Conservation (phyloP, 2,888 invertebrate species). For the Dryomyza anilis region DNA sequence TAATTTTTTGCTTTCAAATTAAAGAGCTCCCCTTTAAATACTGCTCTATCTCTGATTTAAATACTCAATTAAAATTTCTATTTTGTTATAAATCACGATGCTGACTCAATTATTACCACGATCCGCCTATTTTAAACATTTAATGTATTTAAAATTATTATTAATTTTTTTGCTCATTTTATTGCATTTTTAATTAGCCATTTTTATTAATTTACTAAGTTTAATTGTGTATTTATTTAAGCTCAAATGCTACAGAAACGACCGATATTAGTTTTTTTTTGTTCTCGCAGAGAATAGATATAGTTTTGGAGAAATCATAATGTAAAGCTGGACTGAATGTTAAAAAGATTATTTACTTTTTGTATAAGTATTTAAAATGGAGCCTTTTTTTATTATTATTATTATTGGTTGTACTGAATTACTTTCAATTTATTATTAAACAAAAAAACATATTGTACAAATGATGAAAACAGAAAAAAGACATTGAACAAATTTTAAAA, state of each 20-base stretch:
- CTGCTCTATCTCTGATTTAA: too few species aligned
- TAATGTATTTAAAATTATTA: neutral
- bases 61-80: too few species aligned
- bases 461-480: slow-evolving; percentile 2
- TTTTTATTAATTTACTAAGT: neutral
- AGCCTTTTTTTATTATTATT: too few species aligned
- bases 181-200: neutral
- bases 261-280: slow-evolving; percentile 2
- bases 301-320: neutral
- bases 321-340: slow-evolving; percentile 4
- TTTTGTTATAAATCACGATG: too few species aligned
- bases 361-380: too few species aligned
- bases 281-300: neutral
- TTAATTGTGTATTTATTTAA: neutral
- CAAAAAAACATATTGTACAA: neutral
- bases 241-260: neutral
- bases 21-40: too few species aligned
- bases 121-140: too few species aligned
- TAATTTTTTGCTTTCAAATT: too few species aligned
- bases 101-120: too few species aligned
- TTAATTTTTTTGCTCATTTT: neutral
- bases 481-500: slow-evolving; percentile 6
- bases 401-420: too few species aligned
- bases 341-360: too few species aligned
- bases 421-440: too few species aligned